Base-by-base conservation (phyloP, 2,113 vertebrate species). In the Etheostoma cragini region DNA sequence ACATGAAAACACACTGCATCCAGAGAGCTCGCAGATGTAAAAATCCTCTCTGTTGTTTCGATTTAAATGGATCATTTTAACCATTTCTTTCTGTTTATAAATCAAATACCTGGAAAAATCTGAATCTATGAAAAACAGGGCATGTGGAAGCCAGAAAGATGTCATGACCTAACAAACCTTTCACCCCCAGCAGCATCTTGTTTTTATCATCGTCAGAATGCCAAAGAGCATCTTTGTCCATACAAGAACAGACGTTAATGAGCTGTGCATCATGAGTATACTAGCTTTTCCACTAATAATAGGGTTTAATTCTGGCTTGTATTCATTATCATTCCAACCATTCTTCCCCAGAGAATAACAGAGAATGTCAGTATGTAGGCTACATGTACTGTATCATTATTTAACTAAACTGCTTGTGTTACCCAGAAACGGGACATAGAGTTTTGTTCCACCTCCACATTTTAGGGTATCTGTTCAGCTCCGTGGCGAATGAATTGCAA, bases 361-460 rank as follows among this genome's bases (percentile, higher is more conserved):
- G 33, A 45, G 0, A 57, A 21, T 83, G 26, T 69, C 47, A 56
- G 45, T 21, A 17, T 82, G 76, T 42, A 42, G 38, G 38, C 38
- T 24, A 80, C 64, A 71, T 76, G 57, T 50, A 33, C 68, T 17
- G 24, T 62, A 30, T 76, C 49, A 62, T 71, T 69, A 33, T 65
- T 74, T 61, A 80, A 67, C 61, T 80, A 38, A 3, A 5, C 58
- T 42, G 50, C 42, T 58, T 56, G 45, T 30, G 53, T 77, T 57
- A 56, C 66, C 57, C 70, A 46, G 49, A 83, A 83, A 82, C 22
- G 60, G 61, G 52, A 63, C 45, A 71, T 0, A 83, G 54, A 26
- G 60, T 76, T 88, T 76, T 77, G 57, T 77, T 81, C 82, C 84
- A 63, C 84, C 76, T 87, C 71, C 73, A 58, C 79, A 35, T 73